A percentile compares a stretch with the other conserved stretches of the same genome.
phyloP scores from a whole-genome alignment of 2,888 invertebrate genomes.

The Idaea straminata region DNA sequence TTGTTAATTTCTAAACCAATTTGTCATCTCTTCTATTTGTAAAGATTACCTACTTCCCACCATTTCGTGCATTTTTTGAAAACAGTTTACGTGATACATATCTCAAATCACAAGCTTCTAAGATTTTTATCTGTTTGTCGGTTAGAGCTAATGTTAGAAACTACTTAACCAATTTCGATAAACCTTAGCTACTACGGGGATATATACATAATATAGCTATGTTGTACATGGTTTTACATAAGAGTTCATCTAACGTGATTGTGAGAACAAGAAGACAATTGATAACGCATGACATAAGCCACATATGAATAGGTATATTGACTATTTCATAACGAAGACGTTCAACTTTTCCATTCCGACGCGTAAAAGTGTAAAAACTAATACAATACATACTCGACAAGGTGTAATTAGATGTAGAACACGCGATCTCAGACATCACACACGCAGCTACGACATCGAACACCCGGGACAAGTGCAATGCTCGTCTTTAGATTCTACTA shows the following conservation, averaged over 20 bases:
- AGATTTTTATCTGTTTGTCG: not conserved
- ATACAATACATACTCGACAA: conserved; percentile 62
- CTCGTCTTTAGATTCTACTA: not conserved
- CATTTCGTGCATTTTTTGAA: too few species aligned
- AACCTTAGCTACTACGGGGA: too few species aligned
- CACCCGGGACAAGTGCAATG: conserved; percentile 7
- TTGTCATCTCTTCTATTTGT: too few species aligned
- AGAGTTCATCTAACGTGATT: not conserved
- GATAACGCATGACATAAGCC: conserved; percentile 41
- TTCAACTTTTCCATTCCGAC: conserved; percentile 70
- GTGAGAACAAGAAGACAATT: conserved; percentile 16
- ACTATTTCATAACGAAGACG: conserved; percentile 58
- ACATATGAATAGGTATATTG: conserved; percentile 33
- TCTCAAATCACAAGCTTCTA: not conserved
- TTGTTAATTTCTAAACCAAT: too few species aligned
- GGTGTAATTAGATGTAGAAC: conserved; percentile 52
- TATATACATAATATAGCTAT: too few species aligned
- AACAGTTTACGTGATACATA: not conserved
- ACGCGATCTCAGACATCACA: conserved; percentile 43
- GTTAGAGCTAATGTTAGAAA: not conserved
- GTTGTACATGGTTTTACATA: not conserved
- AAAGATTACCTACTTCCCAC: too few species aligned
- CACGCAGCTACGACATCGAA: conserved; percentile 15
- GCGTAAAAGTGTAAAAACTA: conserved; percentile 60
- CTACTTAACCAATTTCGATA: not conserved